phyloP scores from a whole-genome alignment of 2,888 invertebrate species.

The Eretmocerus hayati region DNA sequence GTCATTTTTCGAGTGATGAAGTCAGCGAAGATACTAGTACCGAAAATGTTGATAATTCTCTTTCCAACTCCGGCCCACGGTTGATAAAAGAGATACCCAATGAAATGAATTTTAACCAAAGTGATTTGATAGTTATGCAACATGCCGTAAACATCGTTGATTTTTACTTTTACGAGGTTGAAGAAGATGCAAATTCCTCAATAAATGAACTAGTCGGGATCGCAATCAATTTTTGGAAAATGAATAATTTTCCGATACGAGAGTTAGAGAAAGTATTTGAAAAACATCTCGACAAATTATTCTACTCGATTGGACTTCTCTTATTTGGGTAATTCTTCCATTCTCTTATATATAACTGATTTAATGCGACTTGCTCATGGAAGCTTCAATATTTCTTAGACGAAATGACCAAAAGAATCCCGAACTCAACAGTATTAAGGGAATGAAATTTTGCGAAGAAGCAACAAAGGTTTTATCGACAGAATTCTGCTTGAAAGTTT shows the following conservation, averaged over 20 bases:
- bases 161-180: slow-evolving; percentile 41
- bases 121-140: slow-evolving; percentile 12
- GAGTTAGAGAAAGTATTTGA: slow-evolving; percentile 53
- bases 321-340: slow-evolving; percentile 38
- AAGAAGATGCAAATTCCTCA: slow-evolving; percentile 33
- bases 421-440: no score
- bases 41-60: slow-evolving; percentile 6
- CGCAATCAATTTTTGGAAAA: slow-evolving; percentile 46
- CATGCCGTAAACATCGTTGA: slow-evolving; percentile 36
- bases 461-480: slow-evolving; percentile 37
- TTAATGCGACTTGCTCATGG: no score
- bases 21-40: slow-evolving; percentile 11
- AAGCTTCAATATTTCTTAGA: neutral
- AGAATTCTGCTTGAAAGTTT: slow-evolving; percentile 40
- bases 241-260: slow-evolving; percentile 46
- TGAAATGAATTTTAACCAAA: slow-evolving; percentile 4
- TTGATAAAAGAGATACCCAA: neutral
- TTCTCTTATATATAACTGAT: neutral
- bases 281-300: slow-evolving; percentile 51
- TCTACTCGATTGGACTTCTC: slow-evolving; percentile 41
- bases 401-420: neutral
- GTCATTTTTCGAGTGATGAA: slow-evolving; percentile 13
- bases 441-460: no score
- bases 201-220: slow-evolving; percentile 40
- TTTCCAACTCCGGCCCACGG: slow-evolving; percentile 5